These are phyloP conservation scores for Sialis lutaria DNA, from an alignment of 2,888 invertebrate species.

Conservation along the genomic window DNA sequence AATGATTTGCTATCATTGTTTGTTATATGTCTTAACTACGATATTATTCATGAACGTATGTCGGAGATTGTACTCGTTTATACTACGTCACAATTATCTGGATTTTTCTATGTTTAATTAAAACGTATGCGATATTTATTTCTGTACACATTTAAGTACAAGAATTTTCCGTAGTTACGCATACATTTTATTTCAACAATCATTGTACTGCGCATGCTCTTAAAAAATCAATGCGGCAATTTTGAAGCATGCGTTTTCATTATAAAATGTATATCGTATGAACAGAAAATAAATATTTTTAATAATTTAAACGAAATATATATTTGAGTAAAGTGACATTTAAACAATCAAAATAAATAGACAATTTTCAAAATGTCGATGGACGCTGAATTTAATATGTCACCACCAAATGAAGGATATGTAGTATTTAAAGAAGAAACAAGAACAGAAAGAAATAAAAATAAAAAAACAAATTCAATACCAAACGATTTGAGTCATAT, in stretches of 20 bases:
- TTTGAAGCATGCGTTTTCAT: conserved; percentile 22
- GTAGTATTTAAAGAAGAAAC: conserved; percentile 29
- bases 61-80: too few relatives aligned
- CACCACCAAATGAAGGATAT: conserved; percentile 3
- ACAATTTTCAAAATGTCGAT: conserved; percentile 8
- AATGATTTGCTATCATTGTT: background rate
- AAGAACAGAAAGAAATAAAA: conserved; percentile 28
- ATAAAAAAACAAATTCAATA: conserved; percentile 12
- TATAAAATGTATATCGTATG: too few relatives aligned
- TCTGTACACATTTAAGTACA: background rate
- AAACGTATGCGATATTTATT: too few relatives aligned
- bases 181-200: too few relatives aligned
- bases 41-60: too few relatives aligned
- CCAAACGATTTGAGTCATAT: conserved; percentile 35
- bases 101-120: too few relatives aligned
- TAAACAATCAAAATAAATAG: too few relatives aligned
- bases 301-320: too few relatives aligned
- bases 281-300: too few relatives aligned
- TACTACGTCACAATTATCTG: too few relatives aligned
- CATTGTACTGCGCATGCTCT: background rate
- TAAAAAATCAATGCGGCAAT: conserved; percentile 25
- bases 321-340: too few relatives aligned
- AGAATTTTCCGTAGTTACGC: background rate
- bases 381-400: conserved; percentile 7
- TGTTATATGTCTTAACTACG: too few relatives aligned